A percentile compares a stretch with the other conserved stretches of the same genome.
phyloP scores from a whole-genome alignment of 2,797 vertebrate species.

The Tangara arthus region DNA sequence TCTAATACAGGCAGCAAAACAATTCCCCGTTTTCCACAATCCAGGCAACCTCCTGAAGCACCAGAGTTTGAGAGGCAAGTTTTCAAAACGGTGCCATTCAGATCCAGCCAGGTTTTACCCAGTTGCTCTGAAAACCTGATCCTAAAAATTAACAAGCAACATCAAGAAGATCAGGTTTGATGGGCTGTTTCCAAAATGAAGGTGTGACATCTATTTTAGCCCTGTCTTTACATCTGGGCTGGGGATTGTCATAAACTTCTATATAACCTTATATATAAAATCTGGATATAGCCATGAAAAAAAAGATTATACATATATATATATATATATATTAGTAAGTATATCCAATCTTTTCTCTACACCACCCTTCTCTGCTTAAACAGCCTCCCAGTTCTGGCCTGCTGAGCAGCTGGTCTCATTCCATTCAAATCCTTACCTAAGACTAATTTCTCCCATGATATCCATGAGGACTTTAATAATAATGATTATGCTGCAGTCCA shows the following conservation, averaged over 20 bases:
- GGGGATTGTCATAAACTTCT: not conserved
- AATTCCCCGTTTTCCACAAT: not conserved
- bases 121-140: not conserved
- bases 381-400: constrained; percentile 1
- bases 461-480: constrained; percentile 48
- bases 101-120: not conserved
- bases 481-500: constrained; percentile 49
- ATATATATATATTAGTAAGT: no score
- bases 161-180: not conserved
- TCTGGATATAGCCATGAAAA: not conserved
- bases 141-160: not conserved
- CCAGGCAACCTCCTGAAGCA: not conserved
- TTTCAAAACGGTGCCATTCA: not conserved
- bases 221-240: not conserved
- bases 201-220: not conserved
- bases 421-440: constrained; percentile 61
- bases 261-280: not conserved
- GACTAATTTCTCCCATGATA: constrained; percentile 63
- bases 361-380: not conserved
- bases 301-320: no score
- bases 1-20: not conserved
- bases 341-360: not conserved
- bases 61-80: not conserved
- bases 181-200: not conserved
- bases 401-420: constrained; percentile 21